Evolutionary conservation across 2,888 invertebrate genomes (phyloP), one percentile per base, ranked within the genome.

Genomic region (Amphipoea oculea): DNA sequence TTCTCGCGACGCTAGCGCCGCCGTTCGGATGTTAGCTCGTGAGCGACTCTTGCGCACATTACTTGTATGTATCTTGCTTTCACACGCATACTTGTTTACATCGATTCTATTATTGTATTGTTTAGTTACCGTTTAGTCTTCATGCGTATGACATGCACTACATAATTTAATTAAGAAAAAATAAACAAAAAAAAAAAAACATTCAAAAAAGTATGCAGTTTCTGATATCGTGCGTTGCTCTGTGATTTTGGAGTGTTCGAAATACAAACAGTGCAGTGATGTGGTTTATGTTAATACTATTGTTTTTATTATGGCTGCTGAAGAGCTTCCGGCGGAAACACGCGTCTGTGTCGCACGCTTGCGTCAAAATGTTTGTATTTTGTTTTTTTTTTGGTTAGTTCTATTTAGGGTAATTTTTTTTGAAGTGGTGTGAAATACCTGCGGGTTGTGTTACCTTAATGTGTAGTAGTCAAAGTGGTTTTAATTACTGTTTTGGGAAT

Each of bases 241-340:
- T 90, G 90, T 90, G 86, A 84, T 86, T 88, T 88, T 86, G 67
- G 78, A 76, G 62, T 69, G 83, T 86, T 80, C 60, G 70, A 77
- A 89, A 76, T 72, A 68, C 73, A 85, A 82, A 87, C 81, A 73
- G 88, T 89, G 86, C 72, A 89, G 92, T 92, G 91, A 96, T 97
- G 96, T 97, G 96, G 96, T 95, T 93, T 89, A 90, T 96, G 90
- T 91, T 95, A 85, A 93, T 95, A 91, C 92, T 93, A 89, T 93
- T 96, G 93, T 94, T 95, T 93, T 89, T 96, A 92, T 92, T 96
- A 94, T 97, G 96, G 96, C 93, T 96, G 93, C 89, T 95, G 91
- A 95, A 94, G 90, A 90, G 89, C 87, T 93, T 95, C 94, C 95
- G 96, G 84, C 95, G 96, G 96, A 96, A 95, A 88, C 92, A 94